A percentile compares a stretch with the other conserved stretches of the same genome.
Evolutionary conservation across 2,888 invertebrate genomes (phyloP).

Genomic region (Cantharis flavilabris): DNA sequence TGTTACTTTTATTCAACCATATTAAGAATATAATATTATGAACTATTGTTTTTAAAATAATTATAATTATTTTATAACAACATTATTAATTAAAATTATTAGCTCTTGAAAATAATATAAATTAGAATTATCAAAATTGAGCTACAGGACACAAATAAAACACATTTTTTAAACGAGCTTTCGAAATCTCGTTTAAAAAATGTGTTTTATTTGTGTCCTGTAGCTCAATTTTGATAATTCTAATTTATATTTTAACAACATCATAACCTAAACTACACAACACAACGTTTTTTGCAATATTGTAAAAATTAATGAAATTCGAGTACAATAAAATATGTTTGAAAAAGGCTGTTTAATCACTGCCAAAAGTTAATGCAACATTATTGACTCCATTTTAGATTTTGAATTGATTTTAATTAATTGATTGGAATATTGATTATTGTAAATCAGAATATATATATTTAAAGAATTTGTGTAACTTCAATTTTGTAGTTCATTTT

Average conservation of each 20-base stretch:
- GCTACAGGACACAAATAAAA: too few relatives aligned
- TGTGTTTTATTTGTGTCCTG: too few relatives aligned
- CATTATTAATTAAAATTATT: too few relatives aligned
- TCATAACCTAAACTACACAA: too few relatives aligned
- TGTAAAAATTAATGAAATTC: background rate
- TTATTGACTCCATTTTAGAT: background rate
- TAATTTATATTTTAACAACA: too few relatives aligned
- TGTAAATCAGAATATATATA: background rate
- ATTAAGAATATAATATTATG: background rate
- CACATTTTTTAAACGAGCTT: too few relatives aligned
- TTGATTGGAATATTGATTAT: background rate
- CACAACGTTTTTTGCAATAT: too few relatives aligned
- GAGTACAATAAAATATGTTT: background rate
- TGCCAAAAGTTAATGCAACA: background rate
- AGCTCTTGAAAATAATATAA: too few relatives aligned
- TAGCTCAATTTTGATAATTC: too few relatives aligned
- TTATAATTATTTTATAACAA: background rate
- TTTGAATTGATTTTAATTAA: background rate
- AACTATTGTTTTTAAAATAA: background rate
- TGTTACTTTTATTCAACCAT: background rate
- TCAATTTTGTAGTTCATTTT: background rate
- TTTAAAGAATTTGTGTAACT: background rate
- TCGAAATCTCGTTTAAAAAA: too few relatives aligned
- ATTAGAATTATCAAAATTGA: too few relatives aligned
- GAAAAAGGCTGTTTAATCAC: background rate